Evolutionary conservation across 2,797 vertebrate species (phyloP).

Genomic region (Corythornis leucogaster): DNA sequence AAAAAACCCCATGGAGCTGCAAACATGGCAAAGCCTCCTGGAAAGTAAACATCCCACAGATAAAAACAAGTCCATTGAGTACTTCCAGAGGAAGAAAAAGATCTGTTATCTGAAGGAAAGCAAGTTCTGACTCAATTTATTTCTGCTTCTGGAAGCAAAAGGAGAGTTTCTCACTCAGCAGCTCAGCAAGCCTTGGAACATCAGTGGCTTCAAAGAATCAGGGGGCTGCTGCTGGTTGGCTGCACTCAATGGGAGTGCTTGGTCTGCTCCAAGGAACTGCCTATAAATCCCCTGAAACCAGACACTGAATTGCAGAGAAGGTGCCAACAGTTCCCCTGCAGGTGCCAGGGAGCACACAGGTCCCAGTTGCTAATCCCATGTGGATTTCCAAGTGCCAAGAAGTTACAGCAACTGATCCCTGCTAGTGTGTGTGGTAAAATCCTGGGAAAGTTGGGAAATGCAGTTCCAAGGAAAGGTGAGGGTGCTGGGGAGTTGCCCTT

Average conservation of each 20-base stretch:
- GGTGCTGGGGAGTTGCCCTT: background rate
- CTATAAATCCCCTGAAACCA: background rate
- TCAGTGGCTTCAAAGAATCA: background rate
- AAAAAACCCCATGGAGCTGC: background rate
- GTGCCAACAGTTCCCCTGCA: background rate
- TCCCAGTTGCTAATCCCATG: background rate
- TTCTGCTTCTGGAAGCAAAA: constrained; percentile 50
- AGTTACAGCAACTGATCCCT: background rate
- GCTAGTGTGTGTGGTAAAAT: background rate
- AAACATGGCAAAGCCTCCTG: constrained; percentile 12
- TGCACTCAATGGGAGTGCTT: background rate
- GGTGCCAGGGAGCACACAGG: accelerated
- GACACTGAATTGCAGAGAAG: background rate
- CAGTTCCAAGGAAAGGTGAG: background rate
- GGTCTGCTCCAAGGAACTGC: background rate
- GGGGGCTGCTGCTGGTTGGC: background rate
- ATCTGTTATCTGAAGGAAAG: constrained; percentile 50
- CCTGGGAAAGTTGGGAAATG: background rate
- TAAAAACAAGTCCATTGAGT: constrained; percentile 22
- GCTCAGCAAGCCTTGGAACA: background rate
- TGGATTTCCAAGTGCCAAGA: background rate
- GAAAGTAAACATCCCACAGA: background rate
- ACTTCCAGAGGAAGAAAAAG: constrained; percentile 36
- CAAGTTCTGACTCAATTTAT: constrained; percentile 29
- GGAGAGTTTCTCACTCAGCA: background rate